phyloP scores from a whole-genome alignment of 2,888 invertebrate genomes.

The Coelogynopora nodosa region DNA sequence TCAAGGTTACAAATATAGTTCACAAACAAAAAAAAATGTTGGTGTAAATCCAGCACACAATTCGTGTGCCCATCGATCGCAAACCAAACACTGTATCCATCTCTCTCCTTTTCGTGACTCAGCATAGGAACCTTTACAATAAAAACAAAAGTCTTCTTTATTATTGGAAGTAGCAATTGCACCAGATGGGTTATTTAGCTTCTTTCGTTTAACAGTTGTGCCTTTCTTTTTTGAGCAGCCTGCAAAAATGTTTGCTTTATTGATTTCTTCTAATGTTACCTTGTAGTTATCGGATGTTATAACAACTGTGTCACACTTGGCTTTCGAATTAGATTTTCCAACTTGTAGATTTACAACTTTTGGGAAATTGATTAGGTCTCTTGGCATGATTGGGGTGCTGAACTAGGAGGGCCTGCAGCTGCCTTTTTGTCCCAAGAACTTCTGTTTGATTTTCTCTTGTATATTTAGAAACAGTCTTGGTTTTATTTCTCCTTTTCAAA shows the following conservation, averaged over 20 bases:
- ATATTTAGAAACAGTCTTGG: no score
- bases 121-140: neutral
- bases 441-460: no score
- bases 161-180: neutral
- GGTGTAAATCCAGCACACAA: neutral
- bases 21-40: neutral
- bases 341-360: neutral
- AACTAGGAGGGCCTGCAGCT: neutral
- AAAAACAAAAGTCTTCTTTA: neutral
- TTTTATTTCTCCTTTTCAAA: no score
- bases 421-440: no score
- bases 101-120: neutral
- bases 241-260: neutral
- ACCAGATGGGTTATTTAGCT: neutral
- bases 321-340: neutral
- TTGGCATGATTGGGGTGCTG: neutral
- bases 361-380: neutral
- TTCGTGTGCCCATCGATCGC: neutral
- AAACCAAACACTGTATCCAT: neutral
- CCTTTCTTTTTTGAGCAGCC: neutral
- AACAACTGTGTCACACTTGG: neutral
- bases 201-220: neutral
- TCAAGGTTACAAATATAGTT: neutral
- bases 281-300: neutral
- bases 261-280: neutral